Base-by-base conservation (phyloP, 2,888 invertebrate genomes). In the Epicampocera succincta region DNA sequence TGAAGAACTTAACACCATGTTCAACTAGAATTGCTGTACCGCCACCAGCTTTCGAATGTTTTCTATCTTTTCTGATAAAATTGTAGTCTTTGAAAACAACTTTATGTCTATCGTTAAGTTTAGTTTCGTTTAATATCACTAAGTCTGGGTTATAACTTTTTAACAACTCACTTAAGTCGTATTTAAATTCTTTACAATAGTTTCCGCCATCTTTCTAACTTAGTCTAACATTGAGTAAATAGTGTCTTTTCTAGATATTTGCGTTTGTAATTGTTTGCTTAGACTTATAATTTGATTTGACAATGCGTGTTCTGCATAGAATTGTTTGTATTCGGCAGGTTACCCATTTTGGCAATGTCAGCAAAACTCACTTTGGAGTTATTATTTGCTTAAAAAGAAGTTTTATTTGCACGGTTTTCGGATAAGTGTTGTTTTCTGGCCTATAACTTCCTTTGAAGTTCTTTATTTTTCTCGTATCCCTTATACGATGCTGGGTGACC, bases 231-330 rank as follows among this genome's bases (percentile, higher is more conserved):
- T 46, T 8, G 63, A 46, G 15, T 11, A 46, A 0, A 63, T 25
- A 3, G 63, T 15, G 3, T 63, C 25, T 46, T 46, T 63, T 46
- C 33, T 29, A 12, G 46, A 63, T 21, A 12, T 9, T 63, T 46
- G 61, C 9, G 29, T 3, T 8, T 15, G 9, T 46, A 63, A 15
- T 12, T 63, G 44, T 13, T 63, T 44, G 15, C 17, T 13, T 1
- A 42, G 8, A 8, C 8, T 33, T 33, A 33, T 9, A 5, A 33
- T 33, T 33, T 33, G 52, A 33, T 54, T 54, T n/a, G n/a, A n/a
- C n/a, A n/a, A n/a, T n/a, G n/a, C n/a, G n/a, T n/a, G n/a, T n/a
- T n/a, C n/a, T n/a, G n/a, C n/a, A n/a, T n/a, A n/a, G n/a, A n/a
- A n/a, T n/a, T n/a, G n/a, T n/a, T n/a, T n/a, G n/a, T n/a, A n/a